Conservation (phyloP, 2,888 invertebrate genomes). For the Thysanoteuthis rhombus region DNA sequence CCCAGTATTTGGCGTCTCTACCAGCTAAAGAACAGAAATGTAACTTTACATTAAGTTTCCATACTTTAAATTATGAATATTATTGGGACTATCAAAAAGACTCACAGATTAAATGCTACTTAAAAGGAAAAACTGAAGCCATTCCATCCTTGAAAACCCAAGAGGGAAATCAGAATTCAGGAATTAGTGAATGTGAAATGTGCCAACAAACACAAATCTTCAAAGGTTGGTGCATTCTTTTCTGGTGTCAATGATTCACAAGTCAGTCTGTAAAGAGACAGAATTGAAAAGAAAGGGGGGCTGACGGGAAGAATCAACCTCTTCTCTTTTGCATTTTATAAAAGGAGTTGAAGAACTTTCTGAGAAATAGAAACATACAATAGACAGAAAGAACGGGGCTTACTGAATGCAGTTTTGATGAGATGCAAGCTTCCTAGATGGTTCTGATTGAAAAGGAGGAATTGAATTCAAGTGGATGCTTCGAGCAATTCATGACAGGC, state of each 20-base stretch:
- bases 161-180: too few species aligned
- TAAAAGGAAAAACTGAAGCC: too few species aligned
- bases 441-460: not conserved
- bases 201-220: not conserved
- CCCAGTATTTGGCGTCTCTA: too few species aligned
- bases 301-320: not conserved
- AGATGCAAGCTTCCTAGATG: too few species aligned
- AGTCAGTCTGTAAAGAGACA: not conserved
- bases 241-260: not conserved
- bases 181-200: too few species aligned
- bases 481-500: not conserved
- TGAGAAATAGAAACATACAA: not conserved
- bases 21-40: too few species aligned
- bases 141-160: too few species aligned
- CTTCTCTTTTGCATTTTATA: not conserved
- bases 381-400: not conserved
- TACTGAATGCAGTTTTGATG: not conserved
- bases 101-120: too few species aligned
- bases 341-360: not conserved
- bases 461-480: not conserved
- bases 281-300: not conserved
- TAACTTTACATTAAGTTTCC: too few species aligned
- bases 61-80: too few species aligned
- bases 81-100: too few species aligned
- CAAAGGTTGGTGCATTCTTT: too few species aligned